Evolutionary conservation across 2,888 invertebrate species (phyloP).

Genomic region (Allophyes oxyacanthae): DNA sequence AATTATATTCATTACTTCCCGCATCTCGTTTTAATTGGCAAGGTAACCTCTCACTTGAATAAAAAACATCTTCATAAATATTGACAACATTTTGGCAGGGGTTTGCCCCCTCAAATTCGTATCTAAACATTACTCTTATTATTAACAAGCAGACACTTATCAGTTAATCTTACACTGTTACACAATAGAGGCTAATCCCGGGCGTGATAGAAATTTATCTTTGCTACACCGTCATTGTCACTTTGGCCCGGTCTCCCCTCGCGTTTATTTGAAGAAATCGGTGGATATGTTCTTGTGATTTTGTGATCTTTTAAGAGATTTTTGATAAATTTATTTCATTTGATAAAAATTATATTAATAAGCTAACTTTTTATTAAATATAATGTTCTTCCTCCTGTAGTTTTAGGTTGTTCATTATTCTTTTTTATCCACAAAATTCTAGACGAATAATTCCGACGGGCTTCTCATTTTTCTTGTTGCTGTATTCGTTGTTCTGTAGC

Average conservation of each 20-base stretch:
- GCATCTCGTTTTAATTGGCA: conserved; percentile 49
- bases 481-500: conserved; percentile 18
- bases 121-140: conserved; percentile 84
- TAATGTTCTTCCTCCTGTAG: too few species aligned
- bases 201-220: conserved; percentile 88
- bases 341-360: conserved; percentile 3
- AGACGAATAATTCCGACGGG: background rate
- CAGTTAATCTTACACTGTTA: conserved; percentile 87
- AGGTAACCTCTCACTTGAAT: conserved; percentile 32
- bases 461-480: conserved; percentile 2
- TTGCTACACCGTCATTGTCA: conserved; percentile 79
- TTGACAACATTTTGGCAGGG: conserved; percentile 66
- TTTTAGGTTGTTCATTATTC: background rate
- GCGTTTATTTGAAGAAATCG: conserved; percentile 29
- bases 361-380: too few species aligned
- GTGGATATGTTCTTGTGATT: conserved; percentile 19
- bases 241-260: conserved; percentile 68
- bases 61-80: conserved; percentile 72
- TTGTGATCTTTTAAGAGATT: conserved; percentile 3
- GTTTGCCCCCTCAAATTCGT: conserved; percentile 51
- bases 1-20: background rate
- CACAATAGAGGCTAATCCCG: conserved; percentile 85
- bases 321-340: conserved; percentile 7
- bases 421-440: background rate
- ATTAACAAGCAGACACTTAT: conserved; percentile 87